Evolutionary conservation across 2,113 vertebrate species (phyloP).

Genomic region (Neotoma lepida): DNA sequence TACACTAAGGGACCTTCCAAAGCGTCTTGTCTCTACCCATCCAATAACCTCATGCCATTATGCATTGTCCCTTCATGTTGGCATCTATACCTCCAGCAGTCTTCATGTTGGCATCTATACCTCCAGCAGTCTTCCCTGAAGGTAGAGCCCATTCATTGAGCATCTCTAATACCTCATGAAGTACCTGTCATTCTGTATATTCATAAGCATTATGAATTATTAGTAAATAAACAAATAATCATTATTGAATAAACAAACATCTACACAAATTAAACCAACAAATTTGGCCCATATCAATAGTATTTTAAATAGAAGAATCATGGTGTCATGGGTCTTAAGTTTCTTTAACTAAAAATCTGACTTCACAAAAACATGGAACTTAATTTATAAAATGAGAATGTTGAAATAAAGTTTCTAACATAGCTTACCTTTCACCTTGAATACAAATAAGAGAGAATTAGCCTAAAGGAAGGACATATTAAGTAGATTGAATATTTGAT

Average conservation of each 20-base stretch:
- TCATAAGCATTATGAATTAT: background rate
- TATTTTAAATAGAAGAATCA: background rate
- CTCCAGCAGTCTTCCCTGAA: background rate
- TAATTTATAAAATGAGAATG: background rate
- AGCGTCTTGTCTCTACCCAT: background rate
- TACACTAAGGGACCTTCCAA: background rate
- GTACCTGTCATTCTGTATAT: background rate
- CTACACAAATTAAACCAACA: background rate
- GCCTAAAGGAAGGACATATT: background rate
- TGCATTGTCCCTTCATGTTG: background rate
- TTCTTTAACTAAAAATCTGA: slow-evolving; percentile 14
- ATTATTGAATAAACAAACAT: slow-evolving; percentile 19
- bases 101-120: background rate
- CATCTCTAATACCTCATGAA: background rate
- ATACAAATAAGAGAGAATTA: background rate
- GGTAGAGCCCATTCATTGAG: background rate
- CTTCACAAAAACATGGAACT: slow-evolving; percentile 37
- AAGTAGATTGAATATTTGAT: background rate
- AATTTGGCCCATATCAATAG: background rate
- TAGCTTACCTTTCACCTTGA: slow-evolving; percentile 10
- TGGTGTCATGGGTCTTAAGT: background rate
- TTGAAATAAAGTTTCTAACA: background rate
- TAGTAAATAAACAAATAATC: slow-evolving; percentile 1
- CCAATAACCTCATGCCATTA: background rate
- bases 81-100: background rate